phyloP scores from a whole-genome alignment of 2,888 invertebrate species.

The Biston stratarius region DNA sequence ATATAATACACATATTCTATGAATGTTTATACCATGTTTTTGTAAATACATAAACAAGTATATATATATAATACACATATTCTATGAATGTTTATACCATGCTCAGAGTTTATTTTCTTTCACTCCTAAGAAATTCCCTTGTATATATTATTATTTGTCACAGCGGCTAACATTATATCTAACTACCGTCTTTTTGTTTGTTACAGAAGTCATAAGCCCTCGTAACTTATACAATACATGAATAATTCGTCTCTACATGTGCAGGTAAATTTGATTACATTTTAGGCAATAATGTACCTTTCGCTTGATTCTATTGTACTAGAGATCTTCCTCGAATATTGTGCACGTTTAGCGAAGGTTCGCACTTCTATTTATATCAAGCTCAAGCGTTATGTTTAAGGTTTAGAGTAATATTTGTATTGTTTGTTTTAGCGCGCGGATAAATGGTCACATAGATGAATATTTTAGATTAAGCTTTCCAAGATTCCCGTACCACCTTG shows the following conservation, averaged over 20 bases:
- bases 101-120: no score
- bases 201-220: constrained; percentile 81
- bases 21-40: no score
- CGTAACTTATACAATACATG: constrained; percentile 59
- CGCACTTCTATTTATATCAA: constrained; percentile 43
- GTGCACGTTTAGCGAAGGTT: constrained; percentile 46
- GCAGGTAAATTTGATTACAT: constrained; percentile 65
- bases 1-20: no score
- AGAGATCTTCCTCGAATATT: constrained; percentile 40
- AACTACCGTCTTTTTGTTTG: constrained; percentile 38
- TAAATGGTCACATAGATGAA: constrained; percentile 78
- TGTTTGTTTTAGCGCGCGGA: constrained; percentile 76
- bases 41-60: no score
- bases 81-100: no score
- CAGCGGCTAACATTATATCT: not conserved
- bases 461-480: constrained; percentile 79
- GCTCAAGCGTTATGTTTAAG: constrained; percentile 48
- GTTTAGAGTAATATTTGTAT: constrained; percentile 49
- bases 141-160: no score
- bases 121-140: no score
- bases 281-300: constrained; percentile 49
- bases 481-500: constrained; percentile 83
- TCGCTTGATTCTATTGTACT: constrained; percentile 47
- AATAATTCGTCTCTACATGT: constrained; percentile 65
- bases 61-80: no score